Base-by-base conservation (phyloP, 2,113 vertebrate species). In the Dicaeum eximium region DNA sequence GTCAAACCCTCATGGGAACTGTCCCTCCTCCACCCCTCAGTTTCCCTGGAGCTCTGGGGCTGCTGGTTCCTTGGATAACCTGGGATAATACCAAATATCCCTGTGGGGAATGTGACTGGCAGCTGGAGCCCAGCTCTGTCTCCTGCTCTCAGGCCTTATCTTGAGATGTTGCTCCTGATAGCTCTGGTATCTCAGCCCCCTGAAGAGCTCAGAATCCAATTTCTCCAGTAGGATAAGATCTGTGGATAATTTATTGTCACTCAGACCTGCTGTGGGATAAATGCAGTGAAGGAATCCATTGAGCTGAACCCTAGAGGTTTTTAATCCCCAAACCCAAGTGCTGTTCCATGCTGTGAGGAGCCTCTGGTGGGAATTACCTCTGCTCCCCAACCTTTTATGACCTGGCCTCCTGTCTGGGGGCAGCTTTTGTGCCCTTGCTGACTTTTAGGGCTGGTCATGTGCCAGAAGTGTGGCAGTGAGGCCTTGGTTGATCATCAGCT, bases 281-380 rank as follows among this genome's bases (percentile, higher is more conserved):
- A 35, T 13, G 40, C 2, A 31, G 9, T 42, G 69, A 56, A 50
- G n/a, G 51, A 40, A 8, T 10, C 2, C 1, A 0, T 1, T 50
- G 22, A 15, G 38, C 37, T 85, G 64, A 62, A 24, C 17, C 1
- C 4, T 27, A 7, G 57, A 27, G 37, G 23, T 15, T 62, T 60
- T 62, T 44, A 58, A 65, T 31, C 25, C 38, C 19, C 22, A 40
- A 45, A 21, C 15, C 60, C 19, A 31, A 45, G 35, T 11, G 28
- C 14, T 27, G 5, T 38, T 69, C 53, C 51, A 47, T 8, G 31
- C 31, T 15, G 9, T 12, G 54, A n/a, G 65, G 30, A 37, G 7
- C 73, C 42, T 47, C 50, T 5, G 28, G 16, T 3, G 33, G 40
- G 50, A 51, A 17, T 30, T 40, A 7, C 14, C 9, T 10, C 35